Evolutionary conservation across 92 coral and sea anemone genomes (phyloP), one percentile per base, ranked within the genome.

Genomic region (Palythoa grandis): DNA sequence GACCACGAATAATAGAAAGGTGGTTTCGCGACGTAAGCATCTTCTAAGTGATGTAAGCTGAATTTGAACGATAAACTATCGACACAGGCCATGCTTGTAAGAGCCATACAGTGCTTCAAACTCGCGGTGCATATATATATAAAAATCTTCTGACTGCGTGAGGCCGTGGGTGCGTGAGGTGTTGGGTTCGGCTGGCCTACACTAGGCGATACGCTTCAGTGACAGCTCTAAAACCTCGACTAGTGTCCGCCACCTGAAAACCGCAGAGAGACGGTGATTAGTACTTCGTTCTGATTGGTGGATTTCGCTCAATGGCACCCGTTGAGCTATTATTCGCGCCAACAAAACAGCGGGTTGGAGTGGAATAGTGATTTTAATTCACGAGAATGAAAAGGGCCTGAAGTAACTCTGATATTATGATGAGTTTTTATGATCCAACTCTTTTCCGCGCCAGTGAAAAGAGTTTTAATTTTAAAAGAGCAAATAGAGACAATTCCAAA

Each of bases 201-300:
- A 47, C 61, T 22, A 37, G 63, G 53, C 85, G 58, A 48, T 80
- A 80, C 47, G 48, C 57, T 80, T 80, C 85, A 80, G 63, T 80
- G 74, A 80, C 85, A 65, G 66, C 57, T 80, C 47, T 80, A 60
- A 65, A 74, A 52, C 75, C 74, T 65, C 40, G 60, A 48, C 60
- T 13, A 43, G 85, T 80, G 72, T 88, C 89, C 82, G 93, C 93
- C 98, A 94, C 98, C 98, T 94, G 98, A 92, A 92, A 92, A 91
- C 79, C 85, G 83, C 87, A 85, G 80, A 76, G 89, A 93, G 86
- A 84, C 88, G 87, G 89, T 86, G 77, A 88, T 94, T 88, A 92
- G 88, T 94, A 66, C 85, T 50, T 66, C 15, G 22, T n/a, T 80
- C 52, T 90, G 95, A 94, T 94, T 94, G 98, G 98, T 83, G 82